Conservation (phyloP, 2,113 vertebrate genomes). For the Micronisus gabar region DNA sequence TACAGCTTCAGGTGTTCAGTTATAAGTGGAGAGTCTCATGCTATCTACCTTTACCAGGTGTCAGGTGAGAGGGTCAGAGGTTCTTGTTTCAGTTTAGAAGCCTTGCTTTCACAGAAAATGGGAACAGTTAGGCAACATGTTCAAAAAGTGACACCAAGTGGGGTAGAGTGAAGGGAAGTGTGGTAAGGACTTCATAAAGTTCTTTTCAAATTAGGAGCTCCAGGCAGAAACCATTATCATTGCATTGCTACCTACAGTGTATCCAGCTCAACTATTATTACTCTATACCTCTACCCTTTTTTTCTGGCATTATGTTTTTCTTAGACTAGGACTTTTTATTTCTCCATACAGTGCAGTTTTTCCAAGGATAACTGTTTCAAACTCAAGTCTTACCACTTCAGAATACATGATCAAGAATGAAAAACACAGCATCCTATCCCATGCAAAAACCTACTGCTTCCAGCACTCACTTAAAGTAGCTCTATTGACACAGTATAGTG, state of each 20-base stretch:
- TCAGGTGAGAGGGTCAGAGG: background rate
- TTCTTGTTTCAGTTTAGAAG: slow-evolving; percentile 20
- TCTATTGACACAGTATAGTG: background rate
- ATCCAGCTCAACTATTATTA: background rate
- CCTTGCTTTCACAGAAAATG: background rate
- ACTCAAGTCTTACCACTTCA: background rate
- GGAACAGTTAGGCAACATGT: background rate
- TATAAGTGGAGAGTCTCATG: background rate
- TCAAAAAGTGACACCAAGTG: background rate
- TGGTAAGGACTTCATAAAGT: background rate
- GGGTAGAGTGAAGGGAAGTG: background rate
- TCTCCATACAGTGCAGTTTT: background rate
- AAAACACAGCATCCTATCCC: background rate
- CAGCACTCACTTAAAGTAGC: background rate
- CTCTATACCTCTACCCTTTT: background rate
- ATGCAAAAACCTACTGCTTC: background rate
- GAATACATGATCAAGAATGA: background rate
- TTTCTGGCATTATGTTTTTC: background rate
- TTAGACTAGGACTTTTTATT: background rate
- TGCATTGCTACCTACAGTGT: background rate
- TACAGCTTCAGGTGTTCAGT: background rate
- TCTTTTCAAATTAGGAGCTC: background rate
- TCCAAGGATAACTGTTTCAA: background rate
- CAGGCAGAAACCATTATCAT: background rate
- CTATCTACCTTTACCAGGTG: background rate